These are phyloP conservation scores for Rhopalosiphum nymphaeae DNA, from an alignment of 2,888 invertebrate species.

Conservation along the genomic window DNA sequence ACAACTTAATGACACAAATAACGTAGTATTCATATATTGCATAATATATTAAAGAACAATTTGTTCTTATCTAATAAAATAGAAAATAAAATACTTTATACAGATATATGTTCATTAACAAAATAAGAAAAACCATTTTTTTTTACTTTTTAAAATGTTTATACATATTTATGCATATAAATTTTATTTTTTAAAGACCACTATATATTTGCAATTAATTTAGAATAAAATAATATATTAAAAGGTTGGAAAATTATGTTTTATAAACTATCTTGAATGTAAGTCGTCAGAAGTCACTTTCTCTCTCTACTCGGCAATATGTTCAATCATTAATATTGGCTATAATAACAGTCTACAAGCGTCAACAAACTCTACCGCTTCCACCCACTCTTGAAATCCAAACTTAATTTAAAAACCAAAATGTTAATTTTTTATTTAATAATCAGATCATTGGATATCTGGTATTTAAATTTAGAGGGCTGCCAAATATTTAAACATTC, in stretches of 20 bases:
- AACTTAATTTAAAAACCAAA: neutral
- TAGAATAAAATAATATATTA: neutral
- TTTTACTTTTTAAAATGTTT: neutral
- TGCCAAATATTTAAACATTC: neutral
- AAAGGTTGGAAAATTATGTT: neutral
- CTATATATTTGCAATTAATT: neutral
- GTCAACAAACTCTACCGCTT: neutral
- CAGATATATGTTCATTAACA: neutral
- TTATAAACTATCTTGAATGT: neutral
- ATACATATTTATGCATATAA: neutral
- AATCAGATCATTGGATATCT: neutral
- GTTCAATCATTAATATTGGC: neutral
- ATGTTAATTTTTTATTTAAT: neutral
- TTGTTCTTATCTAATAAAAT: neutral
- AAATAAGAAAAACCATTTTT: neutral
- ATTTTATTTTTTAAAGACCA: neutral
- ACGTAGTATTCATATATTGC: slow-evolving; percentile 5
- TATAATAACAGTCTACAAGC: too few relatives aligned
- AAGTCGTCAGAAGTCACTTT: neutral
- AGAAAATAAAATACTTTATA: neutral
- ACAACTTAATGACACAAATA: neutral
- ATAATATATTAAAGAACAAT: neutral
- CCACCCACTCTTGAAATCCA: neutral
- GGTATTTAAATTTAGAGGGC: neutral
- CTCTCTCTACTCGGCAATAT: neutral